phyloP scores from a whole-genome alignment of 2,113 vertebrate genomes.

The Suricata suricatta region DNA sequence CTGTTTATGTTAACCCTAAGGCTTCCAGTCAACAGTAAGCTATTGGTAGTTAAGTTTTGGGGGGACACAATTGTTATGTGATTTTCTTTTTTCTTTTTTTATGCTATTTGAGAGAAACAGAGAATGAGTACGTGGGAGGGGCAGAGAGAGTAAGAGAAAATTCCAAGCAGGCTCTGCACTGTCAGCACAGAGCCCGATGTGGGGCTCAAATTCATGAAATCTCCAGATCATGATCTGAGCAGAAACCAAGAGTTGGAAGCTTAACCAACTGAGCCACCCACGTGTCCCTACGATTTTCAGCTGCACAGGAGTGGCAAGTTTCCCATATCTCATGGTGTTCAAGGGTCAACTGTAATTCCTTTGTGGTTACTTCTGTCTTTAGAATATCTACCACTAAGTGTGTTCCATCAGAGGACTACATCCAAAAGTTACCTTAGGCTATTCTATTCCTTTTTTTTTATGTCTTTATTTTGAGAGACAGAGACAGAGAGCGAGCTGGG shows the following conservation, averaged over 20 bases:
- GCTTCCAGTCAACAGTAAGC: neutral
- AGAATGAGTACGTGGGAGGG: too few relatives aligned
- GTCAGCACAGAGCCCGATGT: too few relatives aligned
- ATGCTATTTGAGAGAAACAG: too few relatives aligned
- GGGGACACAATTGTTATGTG: neutral
- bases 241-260: too few relatives aligned
- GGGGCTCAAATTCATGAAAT: too few relatives aligned
- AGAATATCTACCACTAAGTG: neutral
- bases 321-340: neutral
- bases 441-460: too few relatives aligned
- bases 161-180: too few relatives aligned
- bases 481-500: too few relatives aligned
- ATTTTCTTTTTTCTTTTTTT: neutral
- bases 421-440: neutral
- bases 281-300: neutral
- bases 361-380: neutral
- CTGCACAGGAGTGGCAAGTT: neutral
- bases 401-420: neutral
- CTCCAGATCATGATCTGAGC: too few relatives aligned
- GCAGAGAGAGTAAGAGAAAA: too few relatives aligned
- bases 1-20: neutral
- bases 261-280: too few relatives aligned
- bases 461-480: neutral
- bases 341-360: neutral
- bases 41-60: neutral